These are phyloP conservation scores for Pygoscelis antarcticus DNA, from an alignment of 2,113 vertebrate genomes.

Conservation along the genomic window DNA sequence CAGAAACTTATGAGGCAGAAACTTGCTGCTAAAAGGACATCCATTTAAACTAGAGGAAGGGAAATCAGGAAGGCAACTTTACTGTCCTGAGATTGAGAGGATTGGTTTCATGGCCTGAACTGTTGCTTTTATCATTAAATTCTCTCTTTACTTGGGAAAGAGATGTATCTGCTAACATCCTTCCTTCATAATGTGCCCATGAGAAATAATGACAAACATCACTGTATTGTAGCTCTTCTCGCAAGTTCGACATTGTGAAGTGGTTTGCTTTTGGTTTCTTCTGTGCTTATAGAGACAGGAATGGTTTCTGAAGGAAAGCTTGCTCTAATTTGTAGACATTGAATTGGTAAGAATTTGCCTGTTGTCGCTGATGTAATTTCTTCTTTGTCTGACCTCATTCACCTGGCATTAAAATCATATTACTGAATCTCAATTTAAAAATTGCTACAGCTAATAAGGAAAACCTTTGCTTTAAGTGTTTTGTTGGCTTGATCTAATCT, in stretches of 20 bases:
- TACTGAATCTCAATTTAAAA: not conserved
- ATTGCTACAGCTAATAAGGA: constrained; percentile 2
- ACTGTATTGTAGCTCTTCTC: not conserved
- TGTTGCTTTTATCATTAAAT: not conserved
- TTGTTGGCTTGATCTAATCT: constrained; percentile 55
- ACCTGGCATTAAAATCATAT: constrained; percentile 37
- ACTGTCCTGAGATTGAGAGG: not conserved
- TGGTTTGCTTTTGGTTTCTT: not conserved
- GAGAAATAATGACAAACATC: not conserved
- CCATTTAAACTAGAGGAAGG: not conserved
- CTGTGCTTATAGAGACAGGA: not conserved
- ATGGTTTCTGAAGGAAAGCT: constrained; percentile 18
- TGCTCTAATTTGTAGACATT: constrained; percentile 16
- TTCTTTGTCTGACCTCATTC: constrained; percentile 35
- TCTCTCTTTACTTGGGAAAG: not conserved
- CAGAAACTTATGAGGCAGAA: not conserved
- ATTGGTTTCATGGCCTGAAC: not conserved
- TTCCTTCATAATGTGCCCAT: not conserved
- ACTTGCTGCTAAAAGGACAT: not conserved
- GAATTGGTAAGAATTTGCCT: not conserved
- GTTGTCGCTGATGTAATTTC: constrained; percentile 30
- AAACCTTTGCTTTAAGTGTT: constrained; percentile 31
- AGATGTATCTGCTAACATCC: not conserved
- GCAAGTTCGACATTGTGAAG: not conserved
- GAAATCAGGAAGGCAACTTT: not conserved